phyloP scores from a whole-genome alignment of 2,888 invertebrate genomes.

The Iselma pallidipennis region DNA sequence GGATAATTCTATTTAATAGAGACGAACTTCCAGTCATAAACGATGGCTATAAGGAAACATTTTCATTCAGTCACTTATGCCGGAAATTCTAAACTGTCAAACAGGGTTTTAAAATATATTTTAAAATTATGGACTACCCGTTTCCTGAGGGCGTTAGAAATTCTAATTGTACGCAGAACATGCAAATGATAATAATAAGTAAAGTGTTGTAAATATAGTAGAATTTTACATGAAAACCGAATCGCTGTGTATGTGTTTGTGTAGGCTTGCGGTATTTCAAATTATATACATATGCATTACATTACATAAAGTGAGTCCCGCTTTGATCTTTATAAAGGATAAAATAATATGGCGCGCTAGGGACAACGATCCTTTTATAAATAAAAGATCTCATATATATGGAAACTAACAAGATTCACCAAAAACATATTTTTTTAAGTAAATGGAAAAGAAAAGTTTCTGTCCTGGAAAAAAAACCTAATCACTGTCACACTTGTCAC shows the following conservation, averaged over 20 bases:
- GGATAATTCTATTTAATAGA: too few relatives aligned
- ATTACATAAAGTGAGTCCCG: constrained; percentile 43
- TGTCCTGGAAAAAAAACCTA: background rate
- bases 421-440: constrained; percentile 7
- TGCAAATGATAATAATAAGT: constrained; percentile 9
- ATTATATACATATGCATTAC: constrained; percentile 45
- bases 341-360: constrained; percentile 35
- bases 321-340: constrained; percentile 53
- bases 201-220: constrained; percentile 29
- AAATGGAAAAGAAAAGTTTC: background rate
- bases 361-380: constrained; percentile 24
- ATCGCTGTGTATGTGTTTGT: too few relatives aligned
- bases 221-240: constrained; percentile 39
- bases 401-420: constrained; percentile 2
- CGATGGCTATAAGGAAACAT: too few relatives aligned
- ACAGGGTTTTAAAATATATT: background rate
- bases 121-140: background rate
- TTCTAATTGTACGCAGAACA: background rate
- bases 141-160: background rate
- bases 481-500: background rate
- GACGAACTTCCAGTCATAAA: too few relatives aligned
- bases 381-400: constrained; percentile 5
- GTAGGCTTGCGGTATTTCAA: constrained; percentile 39
- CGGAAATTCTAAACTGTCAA: background rate
- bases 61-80: background rate